These are phyloP conservation scores for Paragorgia papillata DNA, from an alignment of 92 coral and sea anemone species.

Conservation along the genomic window DNA sequence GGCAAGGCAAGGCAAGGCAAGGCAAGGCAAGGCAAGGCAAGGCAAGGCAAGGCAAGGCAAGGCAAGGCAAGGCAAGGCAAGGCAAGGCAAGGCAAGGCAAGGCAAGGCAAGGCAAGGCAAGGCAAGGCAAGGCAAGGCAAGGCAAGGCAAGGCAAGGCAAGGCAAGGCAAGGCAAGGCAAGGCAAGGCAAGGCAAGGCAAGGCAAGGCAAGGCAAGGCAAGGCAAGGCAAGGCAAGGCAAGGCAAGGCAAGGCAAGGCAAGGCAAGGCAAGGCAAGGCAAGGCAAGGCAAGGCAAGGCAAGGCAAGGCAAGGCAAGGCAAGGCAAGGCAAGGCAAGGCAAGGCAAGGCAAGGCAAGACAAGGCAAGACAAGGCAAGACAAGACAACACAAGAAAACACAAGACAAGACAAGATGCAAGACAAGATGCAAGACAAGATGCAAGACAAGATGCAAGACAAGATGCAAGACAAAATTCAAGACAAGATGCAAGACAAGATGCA, in stretches of 20 bases:
- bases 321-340: no score
- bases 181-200: background rate
- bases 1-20: no score
- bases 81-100: constrained; percentile 7
- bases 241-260: constrained; percentile 1
- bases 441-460: no score
- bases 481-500: no score
- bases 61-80: constrained; percentile 17
- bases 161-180: constrained; percentile 5
- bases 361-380: background rate
- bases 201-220: constrained; percentile 5
- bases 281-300: no score
- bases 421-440: no score
- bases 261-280: background rate
- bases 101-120: constrained; percentile 2
- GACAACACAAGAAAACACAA: no score
- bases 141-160: constrained; percentile 13
- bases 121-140: background rate
- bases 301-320: no score
- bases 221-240: background rate
- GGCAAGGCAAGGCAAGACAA: background rate
- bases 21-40: background rate
- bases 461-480: no score
- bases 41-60: background rate
- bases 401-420: no score